Conservation (phyloP, 2,113 vertebrate genomes). For the Ceyx melanurus region DNA sequence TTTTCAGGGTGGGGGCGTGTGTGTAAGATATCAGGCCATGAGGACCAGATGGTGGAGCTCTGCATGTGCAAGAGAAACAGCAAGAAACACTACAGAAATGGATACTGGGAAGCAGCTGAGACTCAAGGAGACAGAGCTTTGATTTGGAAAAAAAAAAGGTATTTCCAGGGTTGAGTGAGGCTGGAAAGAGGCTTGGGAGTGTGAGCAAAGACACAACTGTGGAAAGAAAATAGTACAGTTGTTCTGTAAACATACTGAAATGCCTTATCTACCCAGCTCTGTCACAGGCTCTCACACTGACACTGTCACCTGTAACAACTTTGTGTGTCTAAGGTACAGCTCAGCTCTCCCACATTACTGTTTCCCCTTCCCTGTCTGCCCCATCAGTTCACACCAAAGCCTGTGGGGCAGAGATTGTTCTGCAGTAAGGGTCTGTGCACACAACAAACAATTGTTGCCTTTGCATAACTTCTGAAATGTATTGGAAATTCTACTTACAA, state of each 20-base stretch:
- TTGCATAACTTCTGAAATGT: neutral
- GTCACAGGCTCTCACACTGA: neutral
- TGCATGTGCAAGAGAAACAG: slow-evolving; percentile 26
- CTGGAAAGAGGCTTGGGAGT: neutral
- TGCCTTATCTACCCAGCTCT: neutral
- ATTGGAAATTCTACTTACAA: neutral
- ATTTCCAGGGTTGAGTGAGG: neutral
- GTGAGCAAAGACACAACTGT: neutral
- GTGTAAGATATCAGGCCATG: slow-evolving; percentile 30
- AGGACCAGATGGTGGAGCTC: slow-evolving; percentile 55
- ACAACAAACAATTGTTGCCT: neutral
- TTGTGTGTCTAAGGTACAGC: neutral
- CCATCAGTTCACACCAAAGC: neutral
- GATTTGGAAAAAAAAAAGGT: neutral
- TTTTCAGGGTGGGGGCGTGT: slow-evolving; percentile 1
- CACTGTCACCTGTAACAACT: neutral
- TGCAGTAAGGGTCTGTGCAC: neutral
- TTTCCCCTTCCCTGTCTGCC: neutral
- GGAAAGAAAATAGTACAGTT: neutral
- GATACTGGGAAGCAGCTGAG: slow-evolving; percentile 26
- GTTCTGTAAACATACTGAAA: neutral
- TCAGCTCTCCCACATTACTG: neutral
- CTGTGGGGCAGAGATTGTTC: neutral
- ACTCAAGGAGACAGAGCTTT: neutral
- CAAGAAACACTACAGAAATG: neutral